phyloP scores from a whole-genome alignment of 2,888 invertebrate species.

The Timandra comae region DNA sequence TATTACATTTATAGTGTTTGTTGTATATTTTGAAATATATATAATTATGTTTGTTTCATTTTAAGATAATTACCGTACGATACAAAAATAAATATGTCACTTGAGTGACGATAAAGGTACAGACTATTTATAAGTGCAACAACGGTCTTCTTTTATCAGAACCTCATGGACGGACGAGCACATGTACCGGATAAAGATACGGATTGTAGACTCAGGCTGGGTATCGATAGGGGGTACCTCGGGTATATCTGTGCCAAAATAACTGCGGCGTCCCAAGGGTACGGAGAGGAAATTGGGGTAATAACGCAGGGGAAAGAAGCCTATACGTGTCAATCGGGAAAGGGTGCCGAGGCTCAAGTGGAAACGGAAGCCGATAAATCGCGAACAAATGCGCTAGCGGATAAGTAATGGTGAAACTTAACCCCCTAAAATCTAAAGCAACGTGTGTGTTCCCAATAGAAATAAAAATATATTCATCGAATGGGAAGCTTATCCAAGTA shows the following conservation, averaged over 20 bases:
- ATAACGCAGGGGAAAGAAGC: constrained; percentile 18
- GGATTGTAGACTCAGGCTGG: too few relatives aligned
- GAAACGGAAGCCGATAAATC: constrained; percentile 20
- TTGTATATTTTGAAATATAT: background rate
- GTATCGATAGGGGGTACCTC: too few relatives aligned
- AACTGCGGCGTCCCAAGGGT: constrained; percentile 7
- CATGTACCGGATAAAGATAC: background rate
- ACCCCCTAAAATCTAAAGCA: constrained; percentile 9
- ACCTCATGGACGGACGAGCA: background rate
- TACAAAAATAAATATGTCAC: background rate
- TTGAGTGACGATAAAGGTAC: background rate
- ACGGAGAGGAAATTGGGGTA: constrained; percentile 18
- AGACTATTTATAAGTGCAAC: background rate
- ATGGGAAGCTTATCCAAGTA: too few relatives aligned
- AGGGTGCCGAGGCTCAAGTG: constrained; percentile 15
- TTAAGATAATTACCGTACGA: background rate
- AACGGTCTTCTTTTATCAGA: background rate
- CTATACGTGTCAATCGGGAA: constrained; percentile 21
- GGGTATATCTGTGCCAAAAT: background rate
- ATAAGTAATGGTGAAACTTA: constrained; percentile 16
- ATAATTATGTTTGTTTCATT: background rate
- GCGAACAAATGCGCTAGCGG: constrained; percentile 16
- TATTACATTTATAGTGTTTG: background rate
- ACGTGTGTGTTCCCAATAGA: too few relatives aligned
- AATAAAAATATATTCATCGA: too few relatives aligned